Conservation (phyloP, 2,888 invertebrate species). For the Eupithecia abbreviata region DNA sequence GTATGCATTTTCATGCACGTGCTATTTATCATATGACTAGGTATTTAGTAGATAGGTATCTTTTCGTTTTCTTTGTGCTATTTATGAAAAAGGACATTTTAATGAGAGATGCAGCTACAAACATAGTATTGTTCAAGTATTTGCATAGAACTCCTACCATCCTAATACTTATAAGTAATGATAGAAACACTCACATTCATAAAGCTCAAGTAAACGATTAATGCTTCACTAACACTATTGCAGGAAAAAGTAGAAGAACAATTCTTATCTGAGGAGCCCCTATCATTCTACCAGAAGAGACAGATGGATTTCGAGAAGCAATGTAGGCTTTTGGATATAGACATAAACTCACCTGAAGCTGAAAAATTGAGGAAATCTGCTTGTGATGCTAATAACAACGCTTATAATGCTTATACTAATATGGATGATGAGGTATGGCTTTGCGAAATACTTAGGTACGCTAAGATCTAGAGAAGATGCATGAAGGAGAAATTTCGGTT, state of each 20-base stretch:
- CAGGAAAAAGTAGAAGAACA: slow-evolving; percentile 69
- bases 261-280: slow-evolving; percentile 68
- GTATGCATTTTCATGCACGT: background rate
- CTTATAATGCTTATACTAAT: slow-evolving; percentile 69
- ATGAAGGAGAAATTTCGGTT: background rate
- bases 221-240: slow-evolving; percentile 60
- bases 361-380: slow-evolving; percentile 61
- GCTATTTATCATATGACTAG: background rate
- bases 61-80: background rate
- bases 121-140: background rate
- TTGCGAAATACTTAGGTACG: background rate
- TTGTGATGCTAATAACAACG: slow-evolving; percentile 63
- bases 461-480: background rate
- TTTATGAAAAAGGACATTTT: background rate
- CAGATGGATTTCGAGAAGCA: slow-evolving; percentile 78
- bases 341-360: slow-evolving; percentile 72
- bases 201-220: slow-evolving; percentile 35
- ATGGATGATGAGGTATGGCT: slow-evolving; percentile 55
- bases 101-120: background rate
- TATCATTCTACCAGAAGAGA: slow-evolving; percentile 77
- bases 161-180: background rate
- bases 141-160: background rate
- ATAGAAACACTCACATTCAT: slow-evolving; percentile 19
- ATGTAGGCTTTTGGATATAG: slow-evolving; percentile 77
- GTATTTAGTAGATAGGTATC: background rate